Conservation (phyloP, 1,140 invertebrate genomes). For the Halesus radiatus region DNA sequence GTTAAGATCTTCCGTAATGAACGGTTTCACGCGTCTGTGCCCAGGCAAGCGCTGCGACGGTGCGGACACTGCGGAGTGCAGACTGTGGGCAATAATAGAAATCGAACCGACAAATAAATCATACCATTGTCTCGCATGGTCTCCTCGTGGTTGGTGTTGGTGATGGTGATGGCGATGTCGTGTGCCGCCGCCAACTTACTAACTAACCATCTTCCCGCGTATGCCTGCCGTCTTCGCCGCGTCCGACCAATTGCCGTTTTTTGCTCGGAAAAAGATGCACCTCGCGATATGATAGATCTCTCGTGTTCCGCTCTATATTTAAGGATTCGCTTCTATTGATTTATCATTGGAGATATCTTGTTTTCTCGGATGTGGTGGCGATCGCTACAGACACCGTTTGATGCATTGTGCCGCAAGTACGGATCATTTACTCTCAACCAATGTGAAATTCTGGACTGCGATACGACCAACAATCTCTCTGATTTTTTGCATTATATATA, state of each 20-base stretch:
- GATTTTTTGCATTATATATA: too few species aligned
- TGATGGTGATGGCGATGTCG: constrained; percentile 2
- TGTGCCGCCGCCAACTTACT: neutral
- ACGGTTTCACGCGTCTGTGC: constrained; percentile 13
- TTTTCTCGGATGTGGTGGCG: constrained; percentile 16
- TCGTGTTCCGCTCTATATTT: constrained; percentile 55
- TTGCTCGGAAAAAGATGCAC: constrained; percentile 30
- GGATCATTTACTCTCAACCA: too few species aligned
- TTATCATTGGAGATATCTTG: constrained; percentile 33
- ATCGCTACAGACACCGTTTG: neutral
- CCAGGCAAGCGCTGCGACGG: neutral
- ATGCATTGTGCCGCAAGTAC: too few species aligned
- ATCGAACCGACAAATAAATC: constrained; percentile 19
- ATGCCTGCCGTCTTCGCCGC: neutral
- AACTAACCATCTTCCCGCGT: too few species aligned
- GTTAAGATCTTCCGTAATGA: constrained; percentile 1
- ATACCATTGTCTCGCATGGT: neutral
- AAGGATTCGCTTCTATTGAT: constrained; percentile 42
- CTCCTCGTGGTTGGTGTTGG: neutral
- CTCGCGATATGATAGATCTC: constrained; percentile 41
- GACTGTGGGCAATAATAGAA: constrained; percentile 8
- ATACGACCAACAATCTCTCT: too few species aligned
- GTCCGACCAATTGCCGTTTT: constrained; percentile 22
- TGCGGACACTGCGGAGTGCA: too few species aligned
- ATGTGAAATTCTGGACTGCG: too few species aligned